Percentiles rank a stretch among this genome's conserved stretches.
Conservation (phyloP, 2,888 invertebrate species). For the Cerastis leucographa region DNA sequence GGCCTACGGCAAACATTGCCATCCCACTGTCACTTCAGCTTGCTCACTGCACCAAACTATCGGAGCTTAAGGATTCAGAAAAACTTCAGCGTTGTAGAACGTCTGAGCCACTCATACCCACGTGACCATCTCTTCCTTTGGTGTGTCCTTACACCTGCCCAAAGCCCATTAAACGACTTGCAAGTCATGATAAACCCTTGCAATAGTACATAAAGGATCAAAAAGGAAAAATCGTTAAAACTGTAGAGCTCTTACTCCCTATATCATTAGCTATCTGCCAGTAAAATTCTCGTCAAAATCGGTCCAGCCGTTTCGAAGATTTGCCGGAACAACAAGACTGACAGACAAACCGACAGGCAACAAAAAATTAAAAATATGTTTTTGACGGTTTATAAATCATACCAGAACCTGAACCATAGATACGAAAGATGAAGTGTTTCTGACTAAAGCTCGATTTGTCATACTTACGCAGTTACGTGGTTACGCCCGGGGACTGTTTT, state of each 20-base stretch:
- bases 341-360: no score
- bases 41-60: neutral
- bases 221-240: neutral
- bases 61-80: neutral
- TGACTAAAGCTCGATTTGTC: slow-evolving; percentile 10
- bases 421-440: neutral
- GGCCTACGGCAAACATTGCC: no score
- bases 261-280: no score
- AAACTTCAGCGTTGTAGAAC: neutral
- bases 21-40: neutral
- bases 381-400: no score
- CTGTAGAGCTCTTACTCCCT: neutral
- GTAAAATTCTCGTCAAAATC: no score
- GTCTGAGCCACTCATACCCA: neutral
- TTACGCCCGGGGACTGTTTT: slow-evolving; percentile 1
- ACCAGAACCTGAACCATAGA: no score
- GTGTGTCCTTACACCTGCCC: neutral
- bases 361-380: no score
- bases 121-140: neutral
- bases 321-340: no score
- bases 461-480: neutral
- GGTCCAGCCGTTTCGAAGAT: no score
- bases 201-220: neutral
- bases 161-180: neutral
- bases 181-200: neutral